A percentile compares a stretch with the other conserved stretches of the same genome.
Conservation (phyloP, 2,113 vertebrate species). For the Podarcis cretensis region DNA sequence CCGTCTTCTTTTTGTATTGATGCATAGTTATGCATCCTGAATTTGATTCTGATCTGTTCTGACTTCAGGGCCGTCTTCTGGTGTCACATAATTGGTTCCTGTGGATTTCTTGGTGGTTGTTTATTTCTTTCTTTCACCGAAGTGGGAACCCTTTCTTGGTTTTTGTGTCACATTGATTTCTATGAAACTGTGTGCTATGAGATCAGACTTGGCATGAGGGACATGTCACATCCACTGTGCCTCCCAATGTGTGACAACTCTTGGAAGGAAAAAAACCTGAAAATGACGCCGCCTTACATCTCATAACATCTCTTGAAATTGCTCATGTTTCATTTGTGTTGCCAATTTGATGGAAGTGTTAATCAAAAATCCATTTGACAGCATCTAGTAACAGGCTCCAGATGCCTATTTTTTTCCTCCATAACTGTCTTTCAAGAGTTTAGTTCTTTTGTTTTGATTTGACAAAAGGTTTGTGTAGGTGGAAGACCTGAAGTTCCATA, state of each 20-base stretch:
- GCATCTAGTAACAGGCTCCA: slow-evolving; percentile 47
- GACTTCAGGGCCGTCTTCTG: not conserved
- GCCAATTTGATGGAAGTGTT: slow-evolving; percentile 49
- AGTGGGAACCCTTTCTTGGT: no score
- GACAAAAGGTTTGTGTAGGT: slow-evolving; percentile 54
- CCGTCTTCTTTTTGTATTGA: no score
- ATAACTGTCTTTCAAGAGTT: slow-evolving; percentile 46
- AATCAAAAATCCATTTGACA: slow-evolving; percentile 34
- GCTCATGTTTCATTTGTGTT: not conserved
- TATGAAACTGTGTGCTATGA: slow-evolving; percentile 9
- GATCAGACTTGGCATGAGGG: slow-evolving; percentile 15
- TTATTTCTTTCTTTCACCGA: no score
- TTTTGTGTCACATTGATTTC: slow-evolving; percentile 21
- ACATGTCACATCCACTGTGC: slow-evolving; percentile 2
- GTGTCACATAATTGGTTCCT: not conserved
- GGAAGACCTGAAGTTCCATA: slow-evolving; percentile 66
- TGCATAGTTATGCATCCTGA: no score
- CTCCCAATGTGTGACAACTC: not conserved
- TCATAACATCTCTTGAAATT: fast-evolving
- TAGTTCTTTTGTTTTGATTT: slow-evolving; percentile 68
- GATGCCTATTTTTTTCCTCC: slow-evolving; percentile 41
- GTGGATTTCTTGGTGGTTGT: no score
- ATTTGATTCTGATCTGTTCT: not conserved
- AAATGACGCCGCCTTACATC: not conserved
- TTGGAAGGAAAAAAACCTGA: slow-evolving; percentile 30